A percentile compares a stretch with the other conserved stretches of the same genome.
Conservation (phyloP, 92 coral and sea anemone genomes). For the Scolanthus callimorphus region DNA sequence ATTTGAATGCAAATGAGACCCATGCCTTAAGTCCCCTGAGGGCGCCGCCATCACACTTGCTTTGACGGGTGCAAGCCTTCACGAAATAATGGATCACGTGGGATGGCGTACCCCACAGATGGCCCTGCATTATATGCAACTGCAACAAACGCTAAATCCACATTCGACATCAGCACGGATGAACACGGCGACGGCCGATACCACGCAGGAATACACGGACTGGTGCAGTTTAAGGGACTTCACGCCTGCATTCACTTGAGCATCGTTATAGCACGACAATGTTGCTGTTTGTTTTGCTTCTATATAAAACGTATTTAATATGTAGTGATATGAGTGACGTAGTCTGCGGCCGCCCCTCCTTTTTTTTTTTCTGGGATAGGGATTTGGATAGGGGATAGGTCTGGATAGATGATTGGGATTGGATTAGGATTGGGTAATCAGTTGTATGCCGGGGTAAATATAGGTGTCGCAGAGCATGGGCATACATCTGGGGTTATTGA, state of each 20-base stretch:
- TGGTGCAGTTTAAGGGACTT: neutral
- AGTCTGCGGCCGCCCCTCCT: no score
- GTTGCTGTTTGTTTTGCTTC: neutral
- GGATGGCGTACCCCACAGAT: neutral
- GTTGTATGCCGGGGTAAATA: no score
- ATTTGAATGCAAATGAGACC: no score
- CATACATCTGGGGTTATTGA: neutral
- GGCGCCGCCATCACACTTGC: neutral
- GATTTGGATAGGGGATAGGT: no score
- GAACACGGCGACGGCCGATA: neutral
- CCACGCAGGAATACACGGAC: neutral
- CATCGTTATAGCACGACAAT: no score
- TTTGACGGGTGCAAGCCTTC: neutral
- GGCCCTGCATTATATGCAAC: neutral
- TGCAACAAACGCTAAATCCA: neutral
- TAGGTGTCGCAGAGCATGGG: no score
- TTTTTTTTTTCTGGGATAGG: no score
- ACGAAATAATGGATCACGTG: no score
- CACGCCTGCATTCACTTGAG: neutral
- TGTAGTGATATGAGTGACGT: neutral
- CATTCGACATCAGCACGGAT: neutral
- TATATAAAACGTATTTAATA: no score
- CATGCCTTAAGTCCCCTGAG: no score
- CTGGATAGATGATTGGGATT: neutral
- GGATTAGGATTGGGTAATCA: neutral